A percentile compares a stretch with the other conserved stretches of the same genome.
These are phyloP conservation scores for Tetanocera ferruginea DNA, from an alignment of 2,888 invertebrate genomes.

Conservation along the genomic window DNA sequence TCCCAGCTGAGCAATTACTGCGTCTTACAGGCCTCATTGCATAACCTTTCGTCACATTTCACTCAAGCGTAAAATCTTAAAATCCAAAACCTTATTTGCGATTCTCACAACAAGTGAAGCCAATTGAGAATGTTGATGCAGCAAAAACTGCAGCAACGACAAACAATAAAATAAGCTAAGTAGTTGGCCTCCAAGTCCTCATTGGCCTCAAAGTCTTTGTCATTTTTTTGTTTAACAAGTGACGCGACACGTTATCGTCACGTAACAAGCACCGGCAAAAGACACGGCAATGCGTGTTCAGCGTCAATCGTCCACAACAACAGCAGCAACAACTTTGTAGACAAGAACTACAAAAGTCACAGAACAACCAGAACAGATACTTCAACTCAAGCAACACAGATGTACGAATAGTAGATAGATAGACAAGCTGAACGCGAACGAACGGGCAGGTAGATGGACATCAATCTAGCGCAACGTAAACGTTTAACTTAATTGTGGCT, in stretches of 20 bases:
- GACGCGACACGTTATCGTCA: slow-evolving; percentile 34
- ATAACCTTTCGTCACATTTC: slow-evolving; percentile 1
- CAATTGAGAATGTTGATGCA: slow-evolving; percentile 48
- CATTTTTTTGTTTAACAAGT: slow-evolving; percentile 55
- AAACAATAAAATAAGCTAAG: slow-evolving; percentile 49
- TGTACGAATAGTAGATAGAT: background rate
- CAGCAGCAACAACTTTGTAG: background rate
- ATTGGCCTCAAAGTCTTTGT: slow-evolving; percentile 44
- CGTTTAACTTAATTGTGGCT: slow-evolving; percentile 63
- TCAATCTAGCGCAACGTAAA: slow-evolving; percentile 57
- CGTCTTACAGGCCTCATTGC: background rate
- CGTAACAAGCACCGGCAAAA: slow-evolving; percentile 8
- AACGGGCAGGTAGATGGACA: background rate
- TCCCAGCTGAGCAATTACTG: too few species aligned
- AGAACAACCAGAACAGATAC: background rate
- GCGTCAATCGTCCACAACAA: background rate
- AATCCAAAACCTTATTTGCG: slow-evolving; percentile 14
- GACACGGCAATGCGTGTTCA: background rate
- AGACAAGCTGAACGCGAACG: background rate
- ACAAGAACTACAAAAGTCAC: background rate
- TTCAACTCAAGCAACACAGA: background rate
- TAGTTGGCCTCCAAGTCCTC: background rate
- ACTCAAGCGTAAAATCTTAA: background rate
- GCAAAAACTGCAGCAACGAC: slow-evolving; percentile 23
- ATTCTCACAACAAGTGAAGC: slow-evolving; percentile 45